Evolutionary conservation across 2,113 vertebrate species (phyloP).

Genomic region (Nyctereutes procyonoides): DNA sequence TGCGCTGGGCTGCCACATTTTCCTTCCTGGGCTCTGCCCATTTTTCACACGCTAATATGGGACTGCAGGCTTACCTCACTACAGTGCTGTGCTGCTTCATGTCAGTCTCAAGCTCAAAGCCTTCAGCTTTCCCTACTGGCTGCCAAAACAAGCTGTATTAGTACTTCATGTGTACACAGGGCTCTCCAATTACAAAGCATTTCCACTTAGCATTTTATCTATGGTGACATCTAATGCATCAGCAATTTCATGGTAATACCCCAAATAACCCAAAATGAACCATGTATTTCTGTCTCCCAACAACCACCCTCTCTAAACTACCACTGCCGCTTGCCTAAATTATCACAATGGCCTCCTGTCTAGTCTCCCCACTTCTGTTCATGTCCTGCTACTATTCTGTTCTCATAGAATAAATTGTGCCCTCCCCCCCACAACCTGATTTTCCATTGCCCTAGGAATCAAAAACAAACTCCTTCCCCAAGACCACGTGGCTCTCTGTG

Average conservation of each 20-base stretch:
- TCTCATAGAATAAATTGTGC: background rate
- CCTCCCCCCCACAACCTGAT: background rate
- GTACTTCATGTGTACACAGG: too few relatives aligned
- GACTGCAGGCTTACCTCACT: background rate
- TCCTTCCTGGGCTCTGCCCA: background rate
- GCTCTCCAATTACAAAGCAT: background rate
- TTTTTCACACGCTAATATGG: too few relatives aligned
- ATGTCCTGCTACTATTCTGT: background rate
- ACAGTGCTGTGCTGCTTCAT: fast-evolving
- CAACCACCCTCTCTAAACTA: background rate
- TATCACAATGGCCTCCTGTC: background rate
- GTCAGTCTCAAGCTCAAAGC: background rate
- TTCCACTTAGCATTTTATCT: conserved; percentile 6
- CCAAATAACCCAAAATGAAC: background rate
- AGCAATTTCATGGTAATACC: background rate
- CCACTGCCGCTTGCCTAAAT: background rate
- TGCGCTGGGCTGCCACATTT: fast-evolving
- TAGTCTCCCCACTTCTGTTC: background rate
- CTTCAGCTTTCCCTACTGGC: background rate
- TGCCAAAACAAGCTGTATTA: background rate
- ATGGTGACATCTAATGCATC: background rate
- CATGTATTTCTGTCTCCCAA: background rate
- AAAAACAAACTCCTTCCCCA: background rate
- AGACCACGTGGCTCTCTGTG: background rate
- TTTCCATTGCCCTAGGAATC: background rate